Conservation (phyloP, 2,113 vertebrate species). For the Lathamus discolor region DNA sequence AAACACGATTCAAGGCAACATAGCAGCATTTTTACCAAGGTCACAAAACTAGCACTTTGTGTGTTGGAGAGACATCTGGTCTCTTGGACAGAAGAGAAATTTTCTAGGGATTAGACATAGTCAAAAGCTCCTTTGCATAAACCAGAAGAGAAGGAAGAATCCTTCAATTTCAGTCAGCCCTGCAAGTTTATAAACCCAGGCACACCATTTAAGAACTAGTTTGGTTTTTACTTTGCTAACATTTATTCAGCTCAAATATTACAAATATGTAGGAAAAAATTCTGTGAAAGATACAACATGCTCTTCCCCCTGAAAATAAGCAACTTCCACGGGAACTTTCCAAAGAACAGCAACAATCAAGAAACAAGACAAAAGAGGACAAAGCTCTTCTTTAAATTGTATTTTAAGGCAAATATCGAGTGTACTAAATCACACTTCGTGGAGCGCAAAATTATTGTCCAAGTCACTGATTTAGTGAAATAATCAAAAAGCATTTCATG, state of each 20-base stretch:
- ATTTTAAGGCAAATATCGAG: not conserved
- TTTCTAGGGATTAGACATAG: not conserved
- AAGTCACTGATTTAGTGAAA: slow-evolving; percentile 3
- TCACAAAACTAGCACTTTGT: not conserved
- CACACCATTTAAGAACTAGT: not conserved
- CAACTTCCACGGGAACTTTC: not conserved
- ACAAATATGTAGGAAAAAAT: not conserved
- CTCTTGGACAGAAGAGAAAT: not conserved
- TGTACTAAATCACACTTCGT: not conserved
- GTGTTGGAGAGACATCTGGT: not conserved
- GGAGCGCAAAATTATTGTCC: not conserved
- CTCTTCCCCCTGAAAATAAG: not conserved
- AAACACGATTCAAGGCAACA: not conserved
- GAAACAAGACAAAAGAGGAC: not conserved
- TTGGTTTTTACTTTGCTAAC: not conserved
- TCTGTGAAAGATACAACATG: not conserved
- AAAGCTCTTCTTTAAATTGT: not conserved
- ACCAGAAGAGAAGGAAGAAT: not conserved
- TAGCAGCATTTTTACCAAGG: fast-evolving
- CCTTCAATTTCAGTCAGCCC: not conserved
- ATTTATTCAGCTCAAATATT: not conserved
- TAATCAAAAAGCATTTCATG: not conserved
- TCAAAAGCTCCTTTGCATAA: not conserved
- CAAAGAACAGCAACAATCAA: not conserved
- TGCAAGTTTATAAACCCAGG: not conserved